These are phyloP conservation scores for Acropternis orthonyx DNA, from an alignment of 2,797 vertebrate genomes.

Conservation along the genomic window DNA sequence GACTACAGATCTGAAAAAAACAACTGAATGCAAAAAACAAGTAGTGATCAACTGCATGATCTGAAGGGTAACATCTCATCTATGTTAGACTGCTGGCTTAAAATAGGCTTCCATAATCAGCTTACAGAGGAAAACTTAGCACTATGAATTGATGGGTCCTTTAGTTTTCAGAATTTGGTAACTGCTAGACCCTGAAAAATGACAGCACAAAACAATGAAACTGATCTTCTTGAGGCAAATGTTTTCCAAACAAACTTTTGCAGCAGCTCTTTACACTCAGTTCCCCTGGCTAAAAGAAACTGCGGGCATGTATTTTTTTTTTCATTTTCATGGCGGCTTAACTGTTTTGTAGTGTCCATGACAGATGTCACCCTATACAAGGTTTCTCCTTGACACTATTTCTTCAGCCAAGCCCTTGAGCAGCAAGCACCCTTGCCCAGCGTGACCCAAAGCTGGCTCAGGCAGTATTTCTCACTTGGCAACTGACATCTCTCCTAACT, in stretches of 20 bases:
- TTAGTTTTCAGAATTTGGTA: background rate
- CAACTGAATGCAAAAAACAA: background rate
- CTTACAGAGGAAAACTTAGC: background rate
- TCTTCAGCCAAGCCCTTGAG: background rate
- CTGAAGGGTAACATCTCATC: background rate
- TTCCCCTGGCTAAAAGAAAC: background rate
- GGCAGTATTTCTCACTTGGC: background rate
- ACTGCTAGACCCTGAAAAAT: background rate
- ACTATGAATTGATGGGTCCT: background rate
- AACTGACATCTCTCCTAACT: background rate
- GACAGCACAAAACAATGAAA: background rate
- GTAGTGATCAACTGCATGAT: background rate
- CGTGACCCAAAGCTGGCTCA: background rate
- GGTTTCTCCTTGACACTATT: background rate
- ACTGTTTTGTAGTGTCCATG: background rate
- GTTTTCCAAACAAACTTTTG: background rate
- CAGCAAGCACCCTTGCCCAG: background rate
- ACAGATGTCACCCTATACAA: background rate
- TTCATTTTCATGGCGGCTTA: background rate
- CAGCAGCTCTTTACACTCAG: background rate
- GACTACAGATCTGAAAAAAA: background rate
- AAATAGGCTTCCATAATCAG: background rate
- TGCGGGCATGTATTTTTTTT: background rate
- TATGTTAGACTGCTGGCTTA: background rate
- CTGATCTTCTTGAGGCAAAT: background rate